Percentiles rank a stretch among this genome's conserved stretches.
phyloP scores from a whole-genome alignment of 2,797 vertebrate genomes.

The Sebastiscus albofasciatus region DNA sequence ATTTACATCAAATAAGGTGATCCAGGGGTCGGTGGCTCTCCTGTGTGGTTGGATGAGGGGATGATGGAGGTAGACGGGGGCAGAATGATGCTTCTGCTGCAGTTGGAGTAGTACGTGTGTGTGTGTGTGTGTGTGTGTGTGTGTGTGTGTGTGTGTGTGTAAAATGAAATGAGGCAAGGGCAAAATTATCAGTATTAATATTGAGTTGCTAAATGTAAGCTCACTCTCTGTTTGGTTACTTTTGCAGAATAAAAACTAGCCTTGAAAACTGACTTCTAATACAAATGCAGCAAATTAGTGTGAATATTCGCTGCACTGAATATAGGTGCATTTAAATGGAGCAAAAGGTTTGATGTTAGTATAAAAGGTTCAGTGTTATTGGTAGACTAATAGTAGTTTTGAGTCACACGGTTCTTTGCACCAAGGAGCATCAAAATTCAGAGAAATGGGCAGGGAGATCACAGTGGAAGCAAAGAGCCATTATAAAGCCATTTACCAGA shows the following conservation, averaged over 20 bases:
- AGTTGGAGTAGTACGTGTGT: not conserved
- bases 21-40: constrained; percentile 4
- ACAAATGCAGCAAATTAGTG: not conserved
- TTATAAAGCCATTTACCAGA: constrained; percentile 79
- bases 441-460: constrained; percentile 65
- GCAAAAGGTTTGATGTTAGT: constrained; percentile 3
- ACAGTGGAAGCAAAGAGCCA: constrained; percentile 66
- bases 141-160: not conserved
- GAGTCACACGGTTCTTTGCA: constrained; percentile 43
- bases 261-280: not conserved
- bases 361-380: constrained; percentile 23
- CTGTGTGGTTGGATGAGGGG: not conserved
- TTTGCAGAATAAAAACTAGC: not conserved
- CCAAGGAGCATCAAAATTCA: constrained; percentile 54
- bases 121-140: too few species aligned
- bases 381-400: constrained; percentile 36
- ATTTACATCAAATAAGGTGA: constrained; percentile 24
- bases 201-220: not conserved
- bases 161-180: constrained; percentile 3
- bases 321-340: not conserved
- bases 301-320: not conserved
- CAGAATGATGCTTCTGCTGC: not conserved
- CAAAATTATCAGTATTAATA: not conserved
- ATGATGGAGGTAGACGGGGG: not conserved
- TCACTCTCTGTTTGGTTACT: not conserved